Evolutionary conservation across 2,888 invertebrate species (phyloP), one percentile per base, ranked within the genome.

Genomic region (Listrodromus nycthemerus): DNA sequence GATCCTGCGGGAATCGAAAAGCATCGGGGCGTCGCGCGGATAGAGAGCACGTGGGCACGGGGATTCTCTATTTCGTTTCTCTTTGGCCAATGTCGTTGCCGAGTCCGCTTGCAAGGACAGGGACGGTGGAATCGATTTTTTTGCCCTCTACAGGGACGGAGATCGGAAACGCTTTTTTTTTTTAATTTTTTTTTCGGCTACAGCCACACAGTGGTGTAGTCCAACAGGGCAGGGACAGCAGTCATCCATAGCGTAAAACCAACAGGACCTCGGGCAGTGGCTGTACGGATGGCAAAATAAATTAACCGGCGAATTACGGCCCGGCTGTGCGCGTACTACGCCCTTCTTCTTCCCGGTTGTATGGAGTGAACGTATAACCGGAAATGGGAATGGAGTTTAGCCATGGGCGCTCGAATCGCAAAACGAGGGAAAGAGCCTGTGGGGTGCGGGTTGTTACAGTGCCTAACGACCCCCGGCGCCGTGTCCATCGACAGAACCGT

Each of bases 1-100:
- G 55, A 82, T 86, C 88, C 79, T 86, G 82, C 83, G 88, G 87
- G 88, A 87, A 87, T 86, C 87, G 86, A 85, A 85, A 87, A 82
- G 86, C 85, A 86, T 87, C 85, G 84, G 85, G 85, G 84, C 84
- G 69, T 86, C 86, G 85, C 80, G 85, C 80, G 27, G 27, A 13
- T 58, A 1, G 58, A 71, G 58, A 71, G 41, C 71, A 71, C 71
- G 71, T 71, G 71, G 71, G 16, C 41, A n/a, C 55, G 37, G 33
- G 33, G 16, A n/a, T 41, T 41, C 24, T 61, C 55, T 41, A 58
- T 73, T 73, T 73, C n/a, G 45, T 37, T 65, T 24, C 63, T 75
- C 75, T 48, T 48, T 74, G 33, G 5, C 30, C 13, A 27, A 63
- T 27, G 48, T 21, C n/a, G 48, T 63, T 48, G 1, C 58, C 27